Base-by-base conservation (phyloP, 2,888 invertebrate genomes). In the Abrostola triplasia region DNA sequence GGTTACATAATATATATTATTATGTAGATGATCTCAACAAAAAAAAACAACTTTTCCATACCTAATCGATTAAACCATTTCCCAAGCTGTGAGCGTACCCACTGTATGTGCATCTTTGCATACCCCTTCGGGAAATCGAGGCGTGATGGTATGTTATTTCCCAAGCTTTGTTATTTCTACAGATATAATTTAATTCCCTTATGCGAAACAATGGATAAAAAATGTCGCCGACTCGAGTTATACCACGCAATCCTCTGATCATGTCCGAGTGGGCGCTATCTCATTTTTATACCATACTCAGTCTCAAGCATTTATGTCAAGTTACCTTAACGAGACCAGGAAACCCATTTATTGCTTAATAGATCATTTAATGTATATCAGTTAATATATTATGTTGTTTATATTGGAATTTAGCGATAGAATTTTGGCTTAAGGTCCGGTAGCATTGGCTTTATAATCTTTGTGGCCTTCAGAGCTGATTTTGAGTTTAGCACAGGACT, bases 271-370 rank as follows among this genome's bases (percentile, higher is more conserved):
- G 53, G 78, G 70, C 50, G 70, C 56, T 49, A 36, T 38, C 64
- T 68, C 54, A 64, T 69, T 75, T 76, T 67, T 65, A 71, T 66
- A 53, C 67, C 67, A 48, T 57, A 64, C 60, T 60, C 36, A 64
- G 64, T 7, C 47, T 44, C 53, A 68, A 60, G 48, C 64, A 55
- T 65, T 67, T 59, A 74, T 63, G 60, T 63, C 76, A 68, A 70
- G 73, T 73, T 73, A 66, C 80, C 76, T 54, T 76, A 74, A 69
- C 37, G 52, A 73, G 62, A 79, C 52, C 67, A 73, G 76, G 78
- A 77, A 79, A 70, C 68, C 59, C 54, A 71, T 74, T 67, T 64
- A 65, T 67, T 65, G 63, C 48, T 40, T 63, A 52, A 67, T 52
- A 65, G 56, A 74, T 66, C 0, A 61, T 65, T 68, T 74, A 59